These are phyloP conservation scores for Nasalis larvatus DNA, from an alignment of 2,113 vertebrate genomes.

Conservation along the genomic window DNA sequence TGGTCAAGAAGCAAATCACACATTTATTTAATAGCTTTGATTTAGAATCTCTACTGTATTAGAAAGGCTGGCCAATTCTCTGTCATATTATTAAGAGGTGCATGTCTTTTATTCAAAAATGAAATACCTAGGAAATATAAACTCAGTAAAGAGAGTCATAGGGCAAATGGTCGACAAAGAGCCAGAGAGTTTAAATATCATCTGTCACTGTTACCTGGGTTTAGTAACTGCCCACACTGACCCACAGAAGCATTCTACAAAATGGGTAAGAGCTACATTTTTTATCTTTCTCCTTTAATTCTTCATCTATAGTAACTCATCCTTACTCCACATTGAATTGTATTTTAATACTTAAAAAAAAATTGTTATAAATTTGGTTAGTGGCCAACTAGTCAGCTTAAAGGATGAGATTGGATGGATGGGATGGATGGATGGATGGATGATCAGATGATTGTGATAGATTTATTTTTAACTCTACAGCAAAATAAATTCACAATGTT, in stretches of 20 bases:
- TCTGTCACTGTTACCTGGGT: slow-evolving; percentile 41
- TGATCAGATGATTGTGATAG: neutral
- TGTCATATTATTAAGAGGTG: neutral
- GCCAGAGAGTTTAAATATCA: slow-evolving; percentile 48
- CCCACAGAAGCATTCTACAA: slow-evolving; percentile 5
- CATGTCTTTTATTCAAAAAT: slow-evolving; percentile 38
- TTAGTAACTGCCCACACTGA: slow-evolving; percentile 46
- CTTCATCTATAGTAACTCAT: neutral
- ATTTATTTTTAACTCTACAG: neutral
- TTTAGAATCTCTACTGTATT: neutral
- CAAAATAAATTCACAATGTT: neutral
- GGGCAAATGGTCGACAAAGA: slow-evolving; percentile 57
- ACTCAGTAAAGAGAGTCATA: slow-evolving; percentile 35
- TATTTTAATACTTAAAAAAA: slow-evolving; percentile 22
- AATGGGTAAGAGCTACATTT: neutral
- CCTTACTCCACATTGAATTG: neutral
- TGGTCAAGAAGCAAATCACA: neutral
- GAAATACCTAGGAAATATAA: slow-evolving; percentile 5
- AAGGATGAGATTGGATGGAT: neutral
- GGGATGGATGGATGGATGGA: neutral
- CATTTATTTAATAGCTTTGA: neutral
- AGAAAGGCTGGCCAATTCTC: neutral
- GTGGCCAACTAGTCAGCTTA: neutral
- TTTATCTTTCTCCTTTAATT: slow-evolving; percentile 37
- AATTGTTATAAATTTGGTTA: neutral